Evolutionary conservation across 2,113 vertebrate genomes (phyloP).

Genomic region (Amphiprion percula): DNA sequence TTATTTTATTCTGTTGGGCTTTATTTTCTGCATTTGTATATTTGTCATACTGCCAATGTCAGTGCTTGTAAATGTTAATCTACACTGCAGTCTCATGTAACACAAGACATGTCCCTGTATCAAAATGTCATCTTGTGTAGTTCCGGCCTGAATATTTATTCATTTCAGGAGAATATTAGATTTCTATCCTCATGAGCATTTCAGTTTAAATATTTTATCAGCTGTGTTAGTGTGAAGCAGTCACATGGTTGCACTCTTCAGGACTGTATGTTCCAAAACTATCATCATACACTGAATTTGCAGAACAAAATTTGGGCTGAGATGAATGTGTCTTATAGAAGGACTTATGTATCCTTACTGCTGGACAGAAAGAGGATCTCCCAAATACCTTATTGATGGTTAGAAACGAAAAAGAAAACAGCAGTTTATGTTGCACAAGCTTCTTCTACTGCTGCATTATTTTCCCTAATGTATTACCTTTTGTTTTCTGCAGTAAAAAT

Average conservation of each 20-base stretch:
- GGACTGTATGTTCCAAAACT: background rate
- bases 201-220: slow-evolving; percentile 5
- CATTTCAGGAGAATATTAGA: background rate
- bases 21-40: slow-evolving; percentile 33
- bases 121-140: background rate
- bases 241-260: slow-evolving; percentile 28
- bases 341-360: slow-evolving; percentile 63
- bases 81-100: background rate
- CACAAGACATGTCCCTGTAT: slow-evolving; percentile 2
- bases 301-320: background rate
- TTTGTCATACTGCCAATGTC: slow-evolving; percentile 10
- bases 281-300: background rate
- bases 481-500: slow-evolving; percentile 47
- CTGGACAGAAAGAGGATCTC: slow-evolving; percentile 75
- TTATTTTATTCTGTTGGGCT: slow-evolving; percentile 14
- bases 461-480: slow-evolving; percentile 18
- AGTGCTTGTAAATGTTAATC: slow-evolving; percentile 13
- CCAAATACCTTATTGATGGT: slow-evolving; percentile 31
- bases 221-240: slow-evolving; percentile 1
- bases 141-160: background rate
- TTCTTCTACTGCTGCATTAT: slow-evolving; percentile 26
- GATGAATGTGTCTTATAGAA: slow-evolving; percentile 41
- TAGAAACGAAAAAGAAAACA: slow-evolving; percentile 17
- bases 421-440: background rate
- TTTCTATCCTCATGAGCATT: slow-evolving; percentile 1